phyloP scores from a whole-genome alignment of 2,797 vertebrate genomes.

The Siniperca obscura region DNA sequence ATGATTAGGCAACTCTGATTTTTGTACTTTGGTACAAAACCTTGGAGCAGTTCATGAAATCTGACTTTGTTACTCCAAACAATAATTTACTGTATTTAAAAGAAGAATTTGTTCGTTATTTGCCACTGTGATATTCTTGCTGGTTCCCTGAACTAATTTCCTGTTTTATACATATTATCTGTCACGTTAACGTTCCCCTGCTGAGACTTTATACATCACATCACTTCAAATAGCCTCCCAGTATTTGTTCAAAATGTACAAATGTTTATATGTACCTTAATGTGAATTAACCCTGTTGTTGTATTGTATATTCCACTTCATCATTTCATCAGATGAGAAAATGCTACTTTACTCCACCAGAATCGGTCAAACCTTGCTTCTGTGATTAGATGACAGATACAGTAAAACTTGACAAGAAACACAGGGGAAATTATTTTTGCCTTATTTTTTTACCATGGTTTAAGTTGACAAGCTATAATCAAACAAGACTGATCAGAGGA shows the following conservation, averaged over 20 bases:
- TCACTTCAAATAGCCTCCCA: conserved; percentile 41
- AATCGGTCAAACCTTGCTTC: conserved; percentile 42
- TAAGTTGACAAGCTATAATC: conserved; percentile 28
- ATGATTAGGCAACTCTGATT: background rate
- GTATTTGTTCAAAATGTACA: conserved; percentile 71
- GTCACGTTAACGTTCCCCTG: conserved; percentile 17
- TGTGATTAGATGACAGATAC: conserved; percentile 38
- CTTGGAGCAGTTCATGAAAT: background rate
- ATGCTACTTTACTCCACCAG: conserved; percentile 57
- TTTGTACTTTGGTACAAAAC: conserved; percentile 16
- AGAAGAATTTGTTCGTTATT: conserved; percentile 16
- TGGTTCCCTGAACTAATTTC: conserved; percentile 50
- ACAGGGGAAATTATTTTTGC: conserved; percentile 60
- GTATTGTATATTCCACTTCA: conserved; percentile 56
- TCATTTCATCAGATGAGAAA: conserved; percentile 50
- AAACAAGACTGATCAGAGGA: conserved; percentile 34
- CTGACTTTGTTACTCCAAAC: conserved; percentile 5
- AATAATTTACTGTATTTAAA: conserved; percentile 36
- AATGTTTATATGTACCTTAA: conserved; percentile 73
- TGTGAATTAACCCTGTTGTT: conserved; percentile 61
- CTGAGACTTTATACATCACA: conserved; percentile 38
- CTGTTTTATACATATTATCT: conserved; percentile 22
- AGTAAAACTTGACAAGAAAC: conserved; percentile 48
- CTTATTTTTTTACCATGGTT: conserved; percentile 62
- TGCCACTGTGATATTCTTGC: conserved; percentile 18